phyloP scores from a whole-genome alignment of 2,113 vertebrate species.

The Marmota flaviventris region DNA sequence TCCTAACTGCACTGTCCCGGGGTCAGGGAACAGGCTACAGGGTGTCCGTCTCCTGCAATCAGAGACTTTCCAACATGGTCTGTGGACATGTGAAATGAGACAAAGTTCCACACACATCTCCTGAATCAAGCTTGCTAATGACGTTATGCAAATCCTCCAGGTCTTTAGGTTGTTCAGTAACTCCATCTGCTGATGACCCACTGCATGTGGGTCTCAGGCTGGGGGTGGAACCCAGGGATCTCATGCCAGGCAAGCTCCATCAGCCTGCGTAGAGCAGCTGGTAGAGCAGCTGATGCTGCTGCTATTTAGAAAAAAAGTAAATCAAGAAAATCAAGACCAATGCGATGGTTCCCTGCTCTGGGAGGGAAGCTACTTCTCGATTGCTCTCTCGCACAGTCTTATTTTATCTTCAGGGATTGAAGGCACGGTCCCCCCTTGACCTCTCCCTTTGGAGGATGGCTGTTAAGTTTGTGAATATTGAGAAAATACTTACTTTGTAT shows the following conservation, averaged over 20 bases:
- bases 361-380: neutral
- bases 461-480: neutral
- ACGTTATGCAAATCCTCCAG: neutral
- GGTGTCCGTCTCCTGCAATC: too few relatives aligned
- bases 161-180: neutral
- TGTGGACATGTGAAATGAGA: neutral
- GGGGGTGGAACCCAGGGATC: too few relatives aligned
- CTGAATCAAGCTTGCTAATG: neutral
- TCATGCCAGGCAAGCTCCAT: neutral
- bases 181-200: neutral
- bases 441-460: neutral
- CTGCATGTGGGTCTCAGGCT: too few relatives aligned
- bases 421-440: too few relatives aligned
- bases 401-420: too few relatives aligned
- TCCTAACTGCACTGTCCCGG: accelerated
- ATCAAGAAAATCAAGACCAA: neutral
- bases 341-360: accelerated
- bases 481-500: neutral
- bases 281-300: neutral
- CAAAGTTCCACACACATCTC: neutral
- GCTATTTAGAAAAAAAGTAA: neutral
- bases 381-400: accelerated
- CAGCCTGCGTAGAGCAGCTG: neutral
- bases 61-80: neutral
- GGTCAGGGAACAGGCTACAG: neutral